phyloP scores from a whole-genome alignment of 2,797 vertebrate species.

The Melanotaenia boesemani region DNA sequence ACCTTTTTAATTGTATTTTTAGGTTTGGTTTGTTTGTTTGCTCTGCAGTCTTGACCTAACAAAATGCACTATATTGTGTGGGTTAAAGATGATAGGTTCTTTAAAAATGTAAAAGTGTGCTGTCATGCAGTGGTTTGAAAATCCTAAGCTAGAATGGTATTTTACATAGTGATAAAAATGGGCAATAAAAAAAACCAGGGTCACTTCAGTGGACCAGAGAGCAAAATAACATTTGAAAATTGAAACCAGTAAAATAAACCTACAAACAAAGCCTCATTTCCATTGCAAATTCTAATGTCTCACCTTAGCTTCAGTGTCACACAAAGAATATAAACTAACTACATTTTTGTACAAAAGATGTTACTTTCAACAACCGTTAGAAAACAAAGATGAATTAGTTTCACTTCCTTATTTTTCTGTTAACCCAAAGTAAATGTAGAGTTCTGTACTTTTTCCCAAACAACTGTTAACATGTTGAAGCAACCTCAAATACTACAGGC shows the following conservation, averaged over 20 bases:
- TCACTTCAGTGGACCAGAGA: not conserved
- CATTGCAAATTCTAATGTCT: not conserved
- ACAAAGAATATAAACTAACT: not conserved
- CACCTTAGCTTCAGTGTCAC: not conserved
- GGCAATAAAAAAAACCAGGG: not conserved
- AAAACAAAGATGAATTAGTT: not conserved
- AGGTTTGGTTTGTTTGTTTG: slow-evolving; percentile 17
- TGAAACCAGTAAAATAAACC: not conserved
- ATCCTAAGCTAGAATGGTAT: not conserved
- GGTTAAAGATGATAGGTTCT: slow-evolving; percentile 30
- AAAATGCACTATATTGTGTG: slow-evolving; percentile 46
- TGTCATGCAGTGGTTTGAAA: not conserved
- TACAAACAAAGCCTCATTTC: slow-evolving; percentile 10
- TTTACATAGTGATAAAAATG: not conserved
- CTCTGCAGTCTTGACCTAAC: not conserved
- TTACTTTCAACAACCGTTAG: slow-evolving; percentile 6
- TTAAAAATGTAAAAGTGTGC: slow-evolving; percentile 13
- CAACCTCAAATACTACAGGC: not conserved
- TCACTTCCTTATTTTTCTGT: slow-evolving; percentile 8
- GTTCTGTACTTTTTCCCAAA: not conserved
- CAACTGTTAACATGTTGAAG: not conserved
- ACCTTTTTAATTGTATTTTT: slow-evolving; percentile 17
- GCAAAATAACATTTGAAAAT: not conserved
- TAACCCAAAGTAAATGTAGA: slow-evolving; percentile 1
- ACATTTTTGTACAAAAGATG: not conserved